Evolutionary conservation across 2,113 vertebrate species (phyloP).

Genomic region (Cromileptes altivelis): DNA sequence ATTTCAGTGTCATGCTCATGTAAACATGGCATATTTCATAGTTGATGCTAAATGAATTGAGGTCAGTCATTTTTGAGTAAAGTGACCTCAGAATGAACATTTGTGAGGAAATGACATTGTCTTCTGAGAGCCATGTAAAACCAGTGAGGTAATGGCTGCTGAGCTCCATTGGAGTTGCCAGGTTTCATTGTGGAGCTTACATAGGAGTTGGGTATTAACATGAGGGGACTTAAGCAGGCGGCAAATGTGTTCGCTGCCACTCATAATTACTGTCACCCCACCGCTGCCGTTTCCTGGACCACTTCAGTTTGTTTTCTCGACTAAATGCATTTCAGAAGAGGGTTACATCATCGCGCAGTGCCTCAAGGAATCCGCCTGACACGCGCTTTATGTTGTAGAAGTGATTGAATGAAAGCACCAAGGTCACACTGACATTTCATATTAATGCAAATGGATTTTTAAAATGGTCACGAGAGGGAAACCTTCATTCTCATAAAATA

Average conservation of each 20-base stretch:
- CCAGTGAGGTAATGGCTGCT: conserved; percentile 58
- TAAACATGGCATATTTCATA: neutral
- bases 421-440: neutral
- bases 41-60: neutral
- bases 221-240: conserved; percentile 46
- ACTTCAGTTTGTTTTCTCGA: conserved; percentile 52
- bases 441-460: conserved; percentile 1
- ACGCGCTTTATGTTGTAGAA: neutral
- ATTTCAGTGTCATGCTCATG: neutral
- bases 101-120: conserved; percentile 22
- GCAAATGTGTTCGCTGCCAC: conserved; percentile 73
- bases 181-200: conserved; percentile 35
- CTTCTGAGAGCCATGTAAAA: conserved; percentile 33
- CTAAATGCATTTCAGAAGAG: conserved; percentile 64
- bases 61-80: conserved; percentile 9
- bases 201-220: conserved; percentile 18
- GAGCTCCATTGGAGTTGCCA: conserved; percentile 45
- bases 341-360: conserved; percentile 58
- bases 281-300: conserved; percentile 56
- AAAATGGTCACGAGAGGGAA: neutral
- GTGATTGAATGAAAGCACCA: neutral
- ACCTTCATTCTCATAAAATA: neutral
- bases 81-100: conserved; percentile 8
- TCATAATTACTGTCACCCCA: conserved; percentile 69
- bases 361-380: conserved; percentile 19